Base-by-base conservation (phyloP, 2,113 vertebrate species). In the Albula goreensis region DNA sequence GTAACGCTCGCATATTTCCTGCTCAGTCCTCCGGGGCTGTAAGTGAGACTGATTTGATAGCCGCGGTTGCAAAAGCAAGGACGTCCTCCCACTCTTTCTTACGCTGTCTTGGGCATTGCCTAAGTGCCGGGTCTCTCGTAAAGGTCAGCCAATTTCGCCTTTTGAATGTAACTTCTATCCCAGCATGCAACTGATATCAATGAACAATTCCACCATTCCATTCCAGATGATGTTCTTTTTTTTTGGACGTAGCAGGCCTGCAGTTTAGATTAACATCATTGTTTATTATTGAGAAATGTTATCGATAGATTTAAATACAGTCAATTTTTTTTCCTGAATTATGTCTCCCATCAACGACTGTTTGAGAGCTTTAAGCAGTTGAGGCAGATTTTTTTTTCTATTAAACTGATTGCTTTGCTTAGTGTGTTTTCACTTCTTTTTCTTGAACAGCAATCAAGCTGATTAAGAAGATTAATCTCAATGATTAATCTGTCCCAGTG, bases 141-240 rank as follows among this genome's bases (percentile, higher is more conserved):
- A 96, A 96, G 95, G 95, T 95, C 95, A 95, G 92, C 95, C 92
- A 95, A 88, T 95, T 50, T 50, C 5, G 5, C 50, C 94, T 96
- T 89, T 66, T 66, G 17, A 15, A 13, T 3, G 6, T 22, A 93
- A 91, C 95, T 87, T 90, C 94, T 94, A 94, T 93, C 95, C 95
- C 95, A 91, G 94, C 49, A 95, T 92, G 95, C 95, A 95, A 95
- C 94, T 94, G 94, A 93, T 95, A 95, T 95, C 93, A 94, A 91
- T 96, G 95, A 96, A 93, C 95, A 92, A 95, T 95, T 90, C 89
- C 90, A 93, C 93, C 0, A 94, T 94, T 96, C 94, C 93, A 89
- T 92, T 90, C 87, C 86, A 95, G 92, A 95, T 11, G 5, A 15
- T 13, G 11, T 57, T 10, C 17, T 13, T 13, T 3, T 15, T 13